Evolutionary conservation across 1,140 invertebrate genomes (phyloP).

Genomic region (Glossosoma conforme): DNA sequence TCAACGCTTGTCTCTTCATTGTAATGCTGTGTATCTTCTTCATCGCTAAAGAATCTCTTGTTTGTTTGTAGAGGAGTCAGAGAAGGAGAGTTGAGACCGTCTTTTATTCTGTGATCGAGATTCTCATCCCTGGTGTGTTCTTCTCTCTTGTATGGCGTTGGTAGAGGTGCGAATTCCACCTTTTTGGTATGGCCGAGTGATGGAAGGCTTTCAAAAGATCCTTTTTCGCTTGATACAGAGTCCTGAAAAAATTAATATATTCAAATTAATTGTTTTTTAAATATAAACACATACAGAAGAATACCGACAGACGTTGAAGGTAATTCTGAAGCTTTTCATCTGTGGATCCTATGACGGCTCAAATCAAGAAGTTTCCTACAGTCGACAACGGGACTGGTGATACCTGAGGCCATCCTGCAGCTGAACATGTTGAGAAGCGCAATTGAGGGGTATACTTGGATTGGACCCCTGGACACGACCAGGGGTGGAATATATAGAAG

Average conservation of each 20-base stretch:
- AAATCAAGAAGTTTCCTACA: too few species aligned
- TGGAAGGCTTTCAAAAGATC: conserved; percentile 40
- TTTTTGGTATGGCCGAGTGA: conserved; percentile 11
- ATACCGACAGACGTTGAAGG: too few species aligned
- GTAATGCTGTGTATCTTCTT: conserved; percentile 30
- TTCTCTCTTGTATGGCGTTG: conserved; percentile 12
- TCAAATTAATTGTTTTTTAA: too few species aligned
- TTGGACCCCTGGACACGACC: too few species aligned
- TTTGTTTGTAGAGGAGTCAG: conserved; percentile 41
- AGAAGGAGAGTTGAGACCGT: conserved; percentile 21
- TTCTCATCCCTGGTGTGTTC: conserved; percentile 9
- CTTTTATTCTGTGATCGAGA: conserved; percentile 10
- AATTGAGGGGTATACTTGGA: too few species aligned
- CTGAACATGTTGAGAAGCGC: too few species aligned
- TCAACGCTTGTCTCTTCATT: conserved; percentile 27
- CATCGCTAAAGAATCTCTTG: conserved; percentile 36
- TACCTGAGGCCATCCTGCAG: too few species aligned
- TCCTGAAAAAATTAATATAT: conserved; percentile 35
- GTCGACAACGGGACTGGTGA: too few species aligned
- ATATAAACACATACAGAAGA: too few species aligned
- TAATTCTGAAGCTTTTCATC: too few species aligned
- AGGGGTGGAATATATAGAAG: too few species aligned
- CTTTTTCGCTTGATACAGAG: conserved; percentile 36
- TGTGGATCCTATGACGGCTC: too few species aligned
- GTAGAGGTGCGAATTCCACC: conserved; percentile 28